Percentiles rank a stretch among this genome's conserved stretches.
Evolutionary conservation across 2,113 vertebrate genomes (phyloP).

Genomic region (Hydropotes inermis): DNA sequence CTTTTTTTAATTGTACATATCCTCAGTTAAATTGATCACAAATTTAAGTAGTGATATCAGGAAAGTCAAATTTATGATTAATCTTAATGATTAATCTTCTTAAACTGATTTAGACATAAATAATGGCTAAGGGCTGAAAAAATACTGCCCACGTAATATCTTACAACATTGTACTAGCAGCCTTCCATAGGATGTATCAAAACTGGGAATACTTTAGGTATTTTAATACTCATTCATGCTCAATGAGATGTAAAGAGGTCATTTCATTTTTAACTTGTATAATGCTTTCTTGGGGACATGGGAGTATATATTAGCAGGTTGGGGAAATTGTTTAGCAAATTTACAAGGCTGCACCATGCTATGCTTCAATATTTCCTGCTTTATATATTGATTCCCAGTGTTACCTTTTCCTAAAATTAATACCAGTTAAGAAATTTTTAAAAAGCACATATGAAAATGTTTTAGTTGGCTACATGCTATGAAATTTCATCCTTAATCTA

Average conservation of each 20-base stretch:
- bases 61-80: not conserved
- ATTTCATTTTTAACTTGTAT: not conserved
- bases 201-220: not conserved
- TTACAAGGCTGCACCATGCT: not conserved
- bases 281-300: not conserved
- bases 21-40: not conserved
- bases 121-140: not conserved
- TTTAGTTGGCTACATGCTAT: not conserved
- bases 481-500: slow-evolving; percentile 21
- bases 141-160: not conserved
- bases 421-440: slow-evolving; percentile 20
- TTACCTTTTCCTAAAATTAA: slow-evolving; percentile 45
- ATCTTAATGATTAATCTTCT: not conserved
- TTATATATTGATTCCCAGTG: not conserved
- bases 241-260: not conserved
- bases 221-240: not conserved
- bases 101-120: not conserved
- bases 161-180: not conserved
- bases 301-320: not conserved
- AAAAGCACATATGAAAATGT: slow-evolving; percentile 9
- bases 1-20: not conserved
- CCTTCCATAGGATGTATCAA: not conserved
- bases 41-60: not conserved
- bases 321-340: slow-evolving; percentile 27
- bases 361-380: slow-evolving; percentile 24